Percentiles rank a stretch among this genome's conserved stretches.
These are phyloP conservation scores for Paralvinella palmiformis DNA, from an alignment of 1,140 invertebrate species.

Conservation along the genomic window DNA sequence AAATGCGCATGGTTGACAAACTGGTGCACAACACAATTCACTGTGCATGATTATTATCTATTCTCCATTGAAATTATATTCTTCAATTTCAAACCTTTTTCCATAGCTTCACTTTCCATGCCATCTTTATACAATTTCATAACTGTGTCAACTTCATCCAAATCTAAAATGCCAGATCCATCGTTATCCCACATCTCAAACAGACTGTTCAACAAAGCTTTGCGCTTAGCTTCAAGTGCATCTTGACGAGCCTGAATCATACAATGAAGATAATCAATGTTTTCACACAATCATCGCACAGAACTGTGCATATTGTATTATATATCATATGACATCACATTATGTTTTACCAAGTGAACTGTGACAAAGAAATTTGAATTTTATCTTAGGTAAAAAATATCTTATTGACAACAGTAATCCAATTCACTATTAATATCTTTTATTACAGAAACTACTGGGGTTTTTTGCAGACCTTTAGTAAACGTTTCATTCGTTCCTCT, in stretches of 20 bases:
- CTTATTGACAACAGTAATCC: too few relatives aligned
- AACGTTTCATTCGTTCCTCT: slow-evolving; percentile 43
- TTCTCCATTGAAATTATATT: background rate
- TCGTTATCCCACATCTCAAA: slow-evolving; percentile 52
- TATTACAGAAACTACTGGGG: background rate
- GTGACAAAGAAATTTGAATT: too few relatives aligned
- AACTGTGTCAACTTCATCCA: slow-evolving; percentile 40
- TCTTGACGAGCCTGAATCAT: slow-evolving; percentile 36
- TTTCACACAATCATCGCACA: too few relatives aligned
- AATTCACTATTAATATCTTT: too few relatives aligned
- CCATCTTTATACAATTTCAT: slow-evolving; percentile 47
- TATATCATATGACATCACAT: too few relatives aligned
- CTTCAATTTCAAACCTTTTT: slow-evolving; percentile 34
- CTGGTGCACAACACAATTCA: too few relatives aligned
- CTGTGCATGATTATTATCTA: too few relatives aligned
- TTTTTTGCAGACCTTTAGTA: slow-evolving; percentile 34
- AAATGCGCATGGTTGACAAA: too few relatives aligned
- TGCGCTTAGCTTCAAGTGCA: slow-evolving; percentile 34
- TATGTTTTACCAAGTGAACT: too few relatives aligned
- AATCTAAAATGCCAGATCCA: slow-evolving; percentile 43
- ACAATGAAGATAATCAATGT: too few relatives aligned
- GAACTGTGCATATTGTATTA: too few relatives aligned
- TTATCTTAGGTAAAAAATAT: too few relatives aligned
- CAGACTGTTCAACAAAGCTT: slow-evolving; percentile 37
- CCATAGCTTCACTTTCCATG: slow-evolving; percentile 35